Conservation (phyloP, 2,797 vertebrate species). For the Ceryle rudis region DNA sequence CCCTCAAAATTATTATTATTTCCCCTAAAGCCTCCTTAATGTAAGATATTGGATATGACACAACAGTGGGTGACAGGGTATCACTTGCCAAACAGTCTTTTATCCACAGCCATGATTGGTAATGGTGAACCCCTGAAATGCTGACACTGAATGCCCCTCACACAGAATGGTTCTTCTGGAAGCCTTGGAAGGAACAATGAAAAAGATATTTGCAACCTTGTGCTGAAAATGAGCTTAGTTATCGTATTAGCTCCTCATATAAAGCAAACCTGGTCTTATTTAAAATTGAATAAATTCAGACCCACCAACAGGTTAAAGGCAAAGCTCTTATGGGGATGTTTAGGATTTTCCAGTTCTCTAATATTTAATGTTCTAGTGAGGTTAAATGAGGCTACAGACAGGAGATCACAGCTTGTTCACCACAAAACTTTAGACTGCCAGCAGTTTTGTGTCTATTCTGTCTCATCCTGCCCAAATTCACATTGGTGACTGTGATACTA, state of each 20-base stretch:
- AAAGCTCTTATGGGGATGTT: background rate
- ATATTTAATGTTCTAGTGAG: background rate
- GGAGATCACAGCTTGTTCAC: background rate
- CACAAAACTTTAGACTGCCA: background rate
- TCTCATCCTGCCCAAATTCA: background rate
- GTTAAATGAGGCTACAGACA: background rate
- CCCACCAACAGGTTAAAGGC: background rate
- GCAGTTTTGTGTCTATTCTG: background rate
- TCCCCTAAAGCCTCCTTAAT: constrained; percentile 15
- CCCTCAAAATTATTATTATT: constrained; percentile 63
- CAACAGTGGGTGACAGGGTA: background rate
- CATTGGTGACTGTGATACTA: background rate
- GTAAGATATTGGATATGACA: constrained; percentile 22
- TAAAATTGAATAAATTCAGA: constrained; percentile 68
- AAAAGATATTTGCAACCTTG: constrained; percentile 64
- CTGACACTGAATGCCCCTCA: background rate
- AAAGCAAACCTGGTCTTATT: constrained; percentile 66
- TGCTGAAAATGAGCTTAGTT: constrained; percentile 75
- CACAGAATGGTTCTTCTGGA: constrained; percentile 39
- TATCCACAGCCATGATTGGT: constrained; percentile 44
- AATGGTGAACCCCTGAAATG: background rate
- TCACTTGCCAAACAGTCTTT: constrained; percentile 22
- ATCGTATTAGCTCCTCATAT: constrained; percentile 74
- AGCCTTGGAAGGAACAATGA: constrained; percentile 33
- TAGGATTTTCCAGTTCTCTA: background rate